Conservation (phyloP, 2,888 invertebrate species). For the Rhamnusium bicolor region DNA sequence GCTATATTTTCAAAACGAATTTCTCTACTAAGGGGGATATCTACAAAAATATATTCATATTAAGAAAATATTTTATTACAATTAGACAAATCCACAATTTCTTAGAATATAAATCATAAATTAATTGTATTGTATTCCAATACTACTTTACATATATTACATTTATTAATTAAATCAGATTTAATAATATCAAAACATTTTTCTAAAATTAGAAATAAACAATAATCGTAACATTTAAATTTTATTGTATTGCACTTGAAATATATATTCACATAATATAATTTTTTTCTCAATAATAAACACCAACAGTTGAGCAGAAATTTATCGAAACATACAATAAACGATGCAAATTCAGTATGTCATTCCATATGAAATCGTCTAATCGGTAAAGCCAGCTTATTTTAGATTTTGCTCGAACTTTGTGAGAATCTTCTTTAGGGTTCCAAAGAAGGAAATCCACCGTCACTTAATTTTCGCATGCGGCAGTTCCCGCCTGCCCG, state of each 20-base stretch:
- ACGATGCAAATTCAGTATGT: too few relatives aligned
- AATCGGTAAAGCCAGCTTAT: too few relatives aligned
- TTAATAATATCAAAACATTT: conserved; percentile 15
- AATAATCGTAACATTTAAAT: background rate
- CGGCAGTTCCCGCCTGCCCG: too few relatives aligned
- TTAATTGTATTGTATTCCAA: background rate
- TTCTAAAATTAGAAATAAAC: background rate
- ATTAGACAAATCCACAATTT: background rate
- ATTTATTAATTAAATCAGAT: conserved; percentile 15
- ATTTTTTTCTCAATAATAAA: background rate
- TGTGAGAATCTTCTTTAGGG: too few relatives aligned
- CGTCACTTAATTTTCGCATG: too few relatives aligned
- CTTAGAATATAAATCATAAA: background rate
- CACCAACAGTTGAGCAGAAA: conserved; percentile 7
- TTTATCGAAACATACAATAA: background rate
- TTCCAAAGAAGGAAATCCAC: too few relatives aligned
- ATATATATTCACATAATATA: conserved; percentile 18
- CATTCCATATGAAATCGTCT: too few relatives aligned
- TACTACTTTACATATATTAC: conserved; percentile 35
- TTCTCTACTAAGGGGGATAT: background rate
- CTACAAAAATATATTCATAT: background rate
- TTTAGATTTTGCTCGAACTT: too few relatives aligned
- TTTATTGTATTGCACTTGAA: conserved; percentile 38
- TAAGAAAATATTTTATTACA: conserved; percentile 30
- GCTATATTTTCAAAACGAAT: too few relatives aligned